Base-by-base conservation (phyloP, 2,888 invertebrate genomes). In the Nomada flava region DNA sequence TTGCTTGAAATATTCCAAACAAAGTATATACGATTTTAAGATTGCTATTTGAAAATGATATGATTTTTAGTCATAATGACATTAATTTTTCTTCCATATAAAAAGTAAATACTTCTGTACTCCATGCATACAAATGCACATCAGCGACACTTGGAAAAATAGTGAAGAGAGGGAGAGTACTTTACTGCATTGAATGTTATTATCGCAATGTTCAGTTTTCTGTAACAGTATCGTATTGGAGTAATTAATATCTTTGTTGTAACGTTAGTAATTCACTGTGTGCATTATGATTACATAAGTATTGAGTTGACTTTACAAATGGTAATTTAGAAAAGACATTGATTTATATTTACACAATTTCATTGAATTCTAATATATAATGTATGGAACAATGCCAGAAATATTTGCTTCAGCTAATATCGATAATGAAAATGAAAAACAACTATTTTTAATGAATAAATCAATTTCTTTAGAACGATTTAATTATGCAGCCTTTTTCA, bases 41-140 rank as follows among this genome's bases (percentile, higher is more conserved):
- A 15, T 63, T 53, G 53, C 36, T 20, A 47, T 44, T n/a, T 11
- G n/a, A 50, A 75, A 65, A 76, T 68, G 62, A 82, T 68, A 78
- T 50, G 57, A 78, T 63, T 65, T 13, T 52, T 73, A 72, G 72
- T 76, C 23, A 52, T 78, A 59, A 15, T 73, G 70, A 67, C 13
- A 62, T 53, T 69, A 67, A 20, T 15, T 52, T 82, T 64, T 70
- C 62, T 60, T 79, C 36, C 42, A 72, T 76, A 82, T 55, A 82
- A 65, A 72, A 73, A 59, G 18, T 69, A 73, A 76, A 68, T 57
- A 53, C 20, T 76, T 76, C 82, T 82, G 82, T 82, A 82, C 82
- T 76, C 69, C 76, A 69, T 82, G 82, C 82, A 72, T 76, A 76
- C 82, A 76, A 82, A 60, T 44, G 62, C 73, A 69, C 50, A 60